Conservation (phyloP, 2,797 vertebrate genomes). For the Masticophis lateralis region DNA sequence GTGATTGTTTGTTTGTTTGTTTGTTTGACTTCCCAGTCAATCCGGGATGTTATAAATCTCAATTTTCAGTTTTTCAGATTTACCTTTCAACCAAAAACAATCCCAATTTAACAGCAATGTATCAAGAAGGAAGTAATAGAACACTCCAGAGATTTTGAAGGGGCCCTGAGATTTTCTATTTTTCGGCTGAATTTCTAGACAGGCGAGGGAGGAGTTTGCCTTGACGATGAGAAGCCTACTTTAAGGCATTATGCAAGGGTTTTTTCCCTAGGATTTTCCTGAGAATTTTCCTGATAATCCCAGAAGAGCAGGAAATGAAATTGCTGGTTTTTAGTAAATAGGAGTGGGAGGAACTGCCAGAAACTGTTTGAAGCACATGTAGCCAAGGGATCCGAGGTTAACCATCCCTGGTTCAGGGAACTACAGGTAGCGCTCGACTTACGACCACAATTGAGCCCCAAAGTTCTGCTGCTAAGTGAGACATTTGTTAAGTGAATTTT, state of each 20-base stretch:
- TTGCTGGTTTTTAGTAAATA: background rate
- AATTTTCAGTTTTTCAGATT: background rate
- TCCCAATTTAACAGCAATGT: background rate
- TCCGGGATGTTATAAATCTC: background rate
- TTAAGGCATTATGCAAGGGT: background rate
- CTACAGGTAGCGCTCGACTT: background rate
- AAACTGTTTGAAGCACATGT: background rate
- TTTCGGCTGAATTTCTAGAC: background rate
- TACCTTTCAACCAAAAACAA: background rate
- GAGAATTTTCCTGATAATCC: background rate
- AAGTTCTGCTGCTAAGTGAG: background rate
- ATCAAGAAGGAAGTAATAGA: background rate
- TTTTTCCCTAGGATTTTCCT: background rate
- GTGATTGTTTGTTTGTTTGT: background rate
- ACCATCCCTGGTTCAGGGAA: background rate
- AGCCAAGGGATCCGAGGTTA: background rate
- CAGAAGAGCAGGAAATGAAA: background rate
- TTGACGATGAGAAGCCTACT: background rate
- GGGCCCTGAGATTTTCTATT: background rate
- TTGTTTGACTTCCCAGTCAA: background rate
- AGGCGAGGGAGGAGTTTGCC: background rate
- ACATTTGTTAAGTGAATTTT: background rate
- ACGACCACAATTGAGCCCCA: background rate
- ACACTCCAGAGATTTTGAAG: background rate
- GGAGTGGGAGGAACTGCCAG: background rate